Conservation (phyloP, 2,888 invertebrate genomes). For the Andricus quercusramuli region DNA sequence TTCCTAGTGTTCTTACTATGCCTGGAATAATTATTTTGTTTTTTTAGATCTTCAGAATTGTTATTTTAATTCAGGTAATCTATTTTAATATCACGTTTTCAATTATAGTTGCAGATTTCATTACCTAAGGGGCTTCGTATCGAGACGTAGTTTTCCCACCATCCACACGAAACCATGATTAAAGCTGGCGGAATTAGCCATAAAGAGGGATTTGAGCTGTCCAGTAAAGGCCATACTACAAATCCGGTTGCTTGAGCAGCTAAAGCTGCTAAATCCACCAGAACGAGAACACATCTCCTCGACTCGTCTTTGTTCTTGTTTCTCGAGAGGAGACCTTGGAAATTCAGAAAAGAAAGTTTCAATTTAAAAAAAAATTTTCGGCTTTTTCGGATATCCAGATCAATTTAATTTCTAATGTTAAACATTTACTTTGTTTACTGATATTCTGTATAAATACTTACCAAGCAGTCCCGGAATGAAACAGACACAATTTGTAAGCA, state of each 20-base stretch:
- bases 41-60: not conserved
- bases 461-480: constrained; percentile 90
- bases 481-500: constrained; percentile 97
- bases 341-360: not conserved
- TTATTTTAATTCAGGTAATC: not conserved
- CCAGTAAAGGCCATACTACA: constrained; percentile 93
- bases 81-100: not conserved
- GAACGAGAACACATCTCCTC: constrained; percentile 87
- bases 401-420: too few relatives aligned
- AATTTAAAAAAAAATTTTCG: not conserved
- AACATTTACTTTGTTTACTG: not conserved
- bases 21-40: constrained; percentile 75
- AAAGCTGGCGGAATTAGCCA: constrained; percentile 94
- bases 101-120: constrained; percentile 1
- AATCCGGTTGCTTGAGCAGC: constrained; percentile 94
- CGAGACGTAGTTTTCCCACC: constrained; percentile 99
- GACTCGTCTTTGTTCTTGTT: constrained; percentile 87
- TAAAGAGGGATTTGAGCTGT: constrained; percentile 85
- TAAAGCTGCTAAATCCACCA: constrained; percentile 91
- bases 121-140: constrained; percentile 89
- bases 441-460: constrained; percentile 65
- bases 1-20: constrained; percentile 86
- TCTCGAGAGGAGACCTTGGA: constrained; percentile 87
- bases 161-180: constrained; percentile 92
- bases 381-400: too few relatives aligned